phyloP scores from a whole-genome alignment of 1,140 invertebrate genomes.

The Leptinotarsa texana region DNA sequence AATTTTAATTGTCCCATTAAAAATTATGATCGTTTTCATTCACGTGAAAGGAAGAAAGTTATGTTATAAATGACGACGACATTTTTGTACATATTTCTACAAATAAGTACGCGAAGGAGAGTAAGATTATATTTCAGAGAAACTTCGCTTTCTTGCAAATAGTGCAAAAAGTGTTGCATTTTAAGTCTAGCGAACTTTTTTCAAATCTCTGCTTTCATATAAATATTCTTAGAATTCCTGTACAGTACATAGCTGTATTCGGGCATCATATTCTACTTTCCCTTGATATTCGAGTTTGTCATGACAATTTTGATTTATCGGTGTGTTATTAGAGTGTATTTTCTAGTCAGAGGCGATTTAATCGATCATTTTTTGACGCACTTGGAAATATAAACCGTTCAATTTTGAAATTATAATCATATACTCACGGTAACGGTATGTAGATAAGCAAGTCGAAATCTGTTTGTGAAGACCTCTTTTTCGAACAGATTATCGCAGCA shows the following conservation, averaged over 20 bases:
- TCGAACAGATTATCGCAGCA: neutral
- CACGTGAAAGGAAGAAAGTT: slow-evolving; percentile 4
- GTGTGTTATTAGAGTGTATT: neutral
- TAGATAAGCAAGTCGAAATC: neutral
- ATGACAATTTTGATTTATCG: slow-evolving; percentile 8
- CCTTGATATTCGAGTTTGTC: neutral
- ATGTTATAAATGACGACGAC: neutral
- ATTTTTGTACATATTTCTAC: neutral
- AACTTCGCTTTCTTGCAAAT: neutral
- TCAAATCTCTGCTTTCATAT: neutral
- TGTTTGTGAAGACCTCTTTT: neutral
- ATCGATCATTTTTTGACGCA: slow-evolving; percentile 8
- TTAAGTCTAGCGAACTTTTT: neutral
- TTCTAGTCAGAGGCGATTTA: slow-evolving; percentile 2
- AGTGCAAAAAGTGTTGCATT: neutral
- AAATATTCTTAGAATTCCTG: neutral
- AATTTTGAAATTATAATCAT: slow-evolving; percentile 2
- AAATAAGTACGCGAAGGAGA: neutral
- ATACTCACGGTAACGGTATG: neutral
- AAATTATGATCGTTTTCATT: neutral
- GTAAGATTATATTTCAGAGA: slow-evolving; percentile 7
- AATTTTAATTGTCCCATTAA: neutral
- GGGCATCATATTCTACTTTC: slow-evolving; percentile 1
- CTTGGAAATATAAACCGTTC: neutral
- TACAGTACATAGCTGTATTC: neutral